These are phyloP conservation scores for Shinisaurus crocodilurus DNA, from an alignment of 2,113 vertebrate species.

Conservation along the genomic window DNA sequence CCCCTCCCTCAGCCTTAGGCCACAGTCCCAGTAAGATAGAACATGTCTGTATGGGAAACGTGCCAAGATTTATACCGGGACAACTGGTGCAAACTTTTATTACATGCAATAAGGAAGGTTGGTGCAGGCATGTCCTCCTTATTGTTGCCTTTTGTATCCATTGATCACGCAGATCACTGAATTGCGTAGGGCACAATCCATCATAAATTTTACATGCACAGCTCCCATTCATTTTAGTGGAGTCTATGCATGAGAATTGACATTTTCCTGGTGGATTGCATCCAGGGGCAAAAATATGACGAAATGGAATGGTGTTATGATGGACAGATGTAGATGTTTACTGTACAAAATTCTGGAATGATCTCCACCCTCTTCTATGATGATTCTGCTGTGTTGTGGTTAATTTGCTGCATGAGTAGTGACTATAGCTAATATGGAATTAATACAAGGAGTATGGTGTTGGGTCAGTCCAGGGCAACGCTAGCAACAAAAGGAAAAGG, in stretches of 20 bases:
- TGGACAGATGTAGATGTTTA: background rate
- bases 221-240: background rate
- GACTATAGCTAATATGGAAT: background rate
- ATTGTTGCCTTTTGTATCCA: background rate
- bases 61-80: background rate
- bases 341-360: background rate
- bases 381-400: background rate
- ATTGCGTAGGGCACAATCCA: background rate
- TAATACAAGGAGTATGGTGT: background rate
- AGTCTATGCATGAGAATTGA: background rate
- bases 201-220: background rate
- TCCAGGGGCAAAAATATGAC: background rate
- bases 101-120: background rate
- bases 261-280: background rate
- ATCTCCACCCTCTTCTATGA: background rate
- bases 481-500: no score
- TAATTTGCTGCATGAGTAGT: background rate
- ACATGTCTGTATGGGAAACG: no score
- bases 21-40: background rate
- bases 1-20: background rate
- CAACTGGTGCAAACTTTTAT: background rate
- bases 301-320: background rate
- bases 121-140: background rate
- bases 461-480: background rate
- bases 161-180: background rate